Evolutionary conservation across 2,113 vertebrate genomes (phyloP).

Genomic region (Caretta caretta): DNA sequence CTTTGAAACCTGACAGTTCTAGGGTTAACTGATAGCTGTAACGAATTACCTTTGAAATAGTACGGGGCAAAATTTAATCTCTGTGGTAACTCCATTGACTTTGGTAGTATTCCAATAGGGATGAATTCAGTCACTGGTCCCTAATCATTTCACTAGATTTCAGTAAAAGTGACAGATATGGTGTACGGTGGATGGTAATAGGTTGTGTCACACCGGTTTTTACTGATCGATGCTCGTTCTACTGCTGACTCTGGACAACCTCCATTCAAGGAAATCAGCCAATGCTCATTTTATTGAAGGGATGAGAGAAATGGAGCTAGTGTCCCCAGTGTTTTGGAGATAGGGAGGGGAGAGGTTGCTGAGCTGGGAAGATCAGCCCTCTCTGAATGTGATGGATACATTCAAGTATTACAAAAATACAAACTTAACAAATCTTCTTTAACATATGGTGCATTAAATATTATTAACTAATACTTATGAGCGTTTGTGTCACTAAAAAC

Average conservation of each 20-base stretch:
- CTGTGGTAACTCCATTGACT: neutral
- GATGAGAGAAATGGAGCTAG: neutral
- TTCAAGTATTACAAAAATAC: neutral
- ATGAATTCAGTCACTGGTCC: neutral
- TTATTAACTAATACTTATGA: neutral
- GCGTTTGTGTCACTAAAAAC: neutral
- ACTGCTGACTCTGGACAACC: neutral
- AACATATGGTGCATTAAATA: neutral
- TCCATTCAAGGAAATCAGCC: neutral
- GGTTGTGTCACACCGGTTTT: neutral
- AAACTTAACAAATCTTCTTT: neutral
- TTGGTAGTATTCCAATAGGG: neutral
- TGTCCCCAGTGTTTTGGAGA: no score
- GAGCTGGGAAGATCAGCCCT: neutral
- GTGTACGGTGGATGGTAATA: neutral
- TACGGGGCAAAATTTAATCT: neutral
- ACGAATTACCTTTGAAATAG: neutral
- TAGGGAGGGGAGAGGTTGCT: neutral
- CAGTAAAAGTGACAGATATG: neutral
- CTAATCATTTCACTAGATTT: neutral
- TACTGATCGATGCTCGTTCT: neutral
- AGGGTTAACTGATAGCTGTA: neutral
- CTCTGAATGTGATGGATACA: neutral
- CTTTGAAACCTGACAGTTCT: neutral
- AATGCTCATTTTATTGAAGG: neutral